phyloP scores from a whole-genome alignment of 1,140 invertebrate genomes.

The Heliothis virescens region DNA sequence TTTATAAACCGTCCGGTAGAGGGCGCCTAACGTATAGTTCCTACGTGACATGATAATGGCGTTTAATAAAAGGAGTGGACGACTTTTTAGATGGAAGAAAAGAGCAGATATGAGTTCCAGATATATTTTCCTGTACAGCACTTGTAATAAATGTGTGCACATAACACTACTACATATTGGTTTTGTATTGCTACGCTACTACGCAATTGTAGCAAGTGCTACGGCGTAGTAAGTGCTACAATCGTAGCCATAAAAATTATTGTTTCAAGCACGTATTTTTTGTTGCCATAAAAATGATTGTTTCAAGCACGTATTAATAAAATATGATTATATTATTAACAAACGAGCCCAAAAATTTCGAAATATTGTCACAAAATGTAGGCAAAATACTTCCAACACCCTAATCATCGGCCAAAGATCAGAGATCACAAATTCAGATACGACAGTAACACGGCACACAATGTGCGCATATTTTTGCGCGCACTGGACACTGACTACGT shows the following conservation, averaged over 20 bases:
- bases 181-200: not conserved
- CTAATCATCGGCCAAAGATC: conserved; percentile 14
- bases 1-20: conserved; percentile 29
- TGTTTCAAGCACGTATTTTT: too few species aligned
- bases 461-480: conserved; percentile 30
- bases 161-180: not conserved
- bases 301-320: too few species aligned
- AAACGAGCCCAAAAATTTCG: not conserved
- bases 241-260: not conserved
- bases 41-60: conserved; percentile 49
- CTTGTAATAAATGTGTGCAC: not conserved
- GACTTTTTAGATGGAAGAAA: conserved; percentile 28
- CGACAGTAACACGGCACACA: not conserved
- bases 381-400: not conserved
- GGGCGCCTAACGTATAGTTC: conserved; percentile 47
- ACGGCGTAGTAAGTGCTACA: conserved; percentile 16
- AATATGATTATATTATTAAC: too few species aligned
- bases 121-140: not conserved
- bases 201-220: not conserved
- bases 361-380: too few species aligned
- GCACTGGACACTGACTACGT: conserved; percentile 11
- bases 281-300: too few species aligned
- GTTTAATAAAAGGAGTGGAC: conserved; percentile 40
- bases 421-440: conserved; percentile 23
- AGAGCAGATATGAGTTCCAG: not conserved